These are phyloP conservation scores for Cantharis rufa DNA, from an alignment of 2,888 invertebrate genomes.

Conservation along the genomic window DNA sequence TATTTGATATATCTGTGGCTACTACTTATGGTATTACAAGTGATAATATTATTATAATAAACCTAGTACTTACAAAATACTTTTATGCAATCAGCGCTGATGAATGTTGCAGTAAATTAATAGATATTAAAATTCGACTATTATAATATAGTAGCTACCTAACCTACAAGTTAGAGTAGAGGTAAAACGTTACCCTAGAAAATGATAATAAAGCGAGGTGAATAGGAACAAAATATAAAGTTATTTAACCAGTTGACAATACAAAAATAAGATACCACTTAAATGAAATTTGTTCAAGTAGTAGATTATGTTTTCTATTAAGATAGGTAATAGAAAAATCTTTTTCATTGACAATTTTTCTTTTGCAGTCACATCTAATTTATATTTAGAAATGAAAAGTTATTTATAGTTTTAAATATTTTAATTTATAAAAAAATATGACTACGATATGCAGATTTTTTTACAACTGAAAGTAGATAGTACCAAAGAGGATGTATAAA, in stretches of 20 bases:
- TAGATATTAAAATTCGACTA: background rate
- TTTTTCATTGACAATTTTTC: too few species aligned
- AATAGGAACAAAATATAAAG: background rate
- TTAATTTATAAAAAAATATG: too few species aligned
- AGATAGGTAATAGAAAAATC: too few species aligned
- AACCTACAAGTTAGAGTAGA: background rate
- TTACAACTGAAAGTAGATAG: too few species aligned
- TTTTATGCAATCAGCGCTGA: background rate
- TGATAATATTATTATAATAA: too few species aligned
- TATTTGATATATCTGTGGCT: too few species aligned
- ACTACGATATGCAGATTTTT: too few species aligned
- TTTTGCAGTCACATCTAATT: too few species aligned
- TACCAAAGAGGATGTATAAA: too few species aligned
- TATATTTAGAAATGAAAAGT: too few species aligned
- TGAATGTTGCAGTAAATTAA: background rate
- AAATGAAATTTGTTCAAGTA: background rate
- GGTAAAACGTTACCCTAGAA: background rate
- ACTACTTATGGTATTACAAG: too few species aligned
- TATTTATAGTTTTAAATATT: too few species aligned
- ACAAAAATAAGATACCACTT: background rate
- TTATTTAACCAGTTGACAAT: background rate
- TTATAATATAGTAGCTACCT: conserved; percentile 9
- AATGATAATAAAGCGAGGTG: background rate
- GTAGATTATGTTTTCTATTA: background rate
- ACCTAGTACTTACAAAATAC: background rate